A percentile compares a stretch with the other conserved stretches of the same genome.
Conservation (phyloP, 2,888 invertebrate species). For the Aquatica leii region DNA sequence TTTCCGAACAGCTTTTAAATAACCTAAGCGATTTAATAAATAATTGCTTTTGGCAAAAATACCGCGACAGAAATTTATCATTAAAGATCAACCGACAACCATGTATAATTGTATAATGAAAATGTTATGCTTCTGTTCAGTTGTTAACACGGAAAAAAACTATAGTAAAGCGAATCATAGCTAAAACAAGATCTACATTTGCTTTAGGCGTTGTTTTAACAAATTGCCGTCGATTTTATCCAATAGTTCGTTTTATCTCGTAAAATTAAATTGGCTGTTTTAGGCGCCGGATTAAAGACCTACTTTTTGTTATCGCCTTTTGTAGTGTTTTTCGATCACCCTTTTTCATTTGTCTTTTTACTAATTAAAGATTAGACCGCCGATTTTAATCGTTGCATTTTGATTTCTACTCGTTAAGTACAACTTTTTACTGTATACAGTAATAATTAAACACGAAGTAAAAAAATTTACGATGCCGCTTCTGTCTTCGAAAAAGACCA, state of each 20-base stretch:
- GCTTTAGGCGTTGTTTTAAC: conserved; percentile 11
- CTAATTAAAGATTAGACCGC: neutral
- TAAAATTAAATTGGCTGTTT: conserved; percentile 23
- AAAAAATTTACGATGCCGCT: no score
- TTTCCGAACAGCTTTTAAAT: conserved; percentile 20
- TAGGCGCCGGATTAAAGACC: conserved; percentile 25
- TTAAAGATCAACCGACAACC: conserved; percentile 3
- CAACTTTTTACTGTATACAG: no score
- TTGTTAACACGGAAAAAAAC: neutral
- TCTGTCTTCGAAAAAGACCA: no score
- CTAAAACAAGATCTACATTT: conserved; percentile 3
- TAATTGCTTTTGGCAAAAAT: conserved; percentile 24
- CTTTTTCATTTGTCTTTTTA: neutral
- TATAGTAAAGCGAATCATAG: conserved; percentile 6
- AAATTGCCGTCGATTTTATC: conserved; percentile 25
- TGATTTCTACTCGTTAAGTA: no score
- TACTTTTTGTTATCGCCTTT: conserved; percentile 15
- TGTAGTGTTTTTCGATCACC: neutral
- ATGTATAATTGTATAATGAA: conserved; percentile 13
- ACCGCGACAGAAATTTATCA: conserved; percentile 14
- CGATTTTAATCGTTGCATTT: no score
- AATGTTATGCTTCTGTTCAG: conserved; percentile 18
- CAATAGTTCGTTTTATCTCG: conserved; percentile 21
- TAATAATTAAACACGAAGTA: no score
- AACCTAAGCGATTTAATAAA: conserved; percentile 17